These are phyloP conservation scores for Mystacides longicornis DNA, from an alignment of 2,888 invertebrate genomes.

Conservation along the genomic window DNA sequence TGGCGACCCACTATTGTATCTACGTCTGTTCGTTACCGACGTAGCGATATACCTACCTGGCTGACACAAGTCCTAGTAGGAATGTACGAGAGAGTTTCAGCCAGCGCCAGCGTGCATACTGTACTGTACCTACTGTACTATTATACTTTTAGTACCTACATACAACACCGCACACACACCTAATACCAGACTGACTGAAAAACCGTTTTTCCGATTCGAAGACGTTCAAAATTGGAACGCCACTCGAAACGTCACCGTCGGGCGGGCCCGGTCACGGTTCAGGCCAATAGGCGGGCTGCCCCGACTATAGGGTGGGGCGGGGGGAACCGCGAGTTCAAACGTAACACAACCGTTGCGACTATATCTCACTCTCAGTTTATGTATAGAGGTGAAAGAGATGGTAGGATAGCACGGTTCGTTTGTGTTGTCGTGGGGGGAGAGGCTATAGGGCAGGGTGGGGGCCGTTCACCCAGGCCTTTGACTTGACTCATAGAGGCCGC, in stretches of 20 bases:
- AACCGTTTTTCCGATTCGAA: slow-evolving; percentile 3
- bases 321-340: background rate
- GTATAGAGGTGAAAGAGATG: background rate
- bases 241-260: slow-evolving; percentile 12
- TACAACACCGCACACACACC: too few relatives aligned
- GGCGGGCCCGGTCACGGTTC: slow-evolving; percentile 18
- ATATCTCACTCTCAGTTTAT: background rate
- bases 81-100: too few relatives aligned
- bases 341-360: background rate
- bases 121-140: too few relatives aligned
- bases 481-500: slow-evolving; percentile 22
- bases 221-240: slow-evolving; percentile 13
- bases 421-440: background rate
- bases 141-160: too few relatives aligned
- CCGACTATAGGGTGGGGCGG: slow-evolving; percentile 8
- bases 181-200: background rate
- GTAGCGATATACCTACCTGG: too few relatives aligned
- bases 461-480: slow-evolving; percentile 19
- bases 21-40: too few relatives aligned
- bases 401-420: background rate
- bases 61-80: too few relatives aligned
- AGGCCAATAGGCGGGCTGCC: slow-evolving; percentile 21
- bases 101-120: too few relatives aligned
- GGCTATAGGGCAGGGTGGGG: slow-evolving; percentile 8
- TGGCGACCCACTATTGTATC: too few relatives aligned